Evolutionary conservation across 2,113 vertebrate species (phyloP).

Genomic region (Prunella himalayana): DNA sequence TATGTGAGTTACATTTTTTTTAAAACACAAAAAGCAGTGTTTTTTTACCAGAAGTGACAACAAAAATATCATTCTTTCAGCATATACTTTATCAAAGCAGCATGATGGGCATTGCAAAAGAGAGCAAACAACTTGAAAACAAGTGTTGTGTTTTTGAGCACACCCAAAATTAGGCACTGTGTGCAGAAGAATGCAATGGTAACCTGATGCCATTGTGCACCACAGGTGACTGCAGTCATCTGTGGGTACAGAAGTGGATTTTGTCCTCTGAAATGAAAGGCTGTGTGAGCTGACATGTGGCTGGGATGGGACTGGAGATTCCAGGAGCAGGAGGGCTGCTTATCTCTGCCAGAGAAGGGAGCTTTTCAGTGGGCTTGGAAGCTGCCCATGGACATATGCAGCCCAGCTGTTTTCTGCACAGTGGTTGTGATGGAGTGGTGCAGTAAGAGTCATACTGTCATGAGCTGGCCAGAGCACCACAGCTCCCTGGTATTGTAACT

Average conservation of each 20-base stretch:
- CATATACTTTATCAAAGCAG: not conserved
- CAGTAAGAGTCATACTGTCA: not conserved
- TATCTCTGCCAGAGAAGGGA: conserved; percentile 18
- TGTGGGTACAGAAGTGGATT: not conserved
- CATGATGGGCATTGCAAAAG: not conserved
- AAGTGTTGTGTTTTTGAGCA: not conserved
- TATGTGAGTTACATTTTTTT: not conserved
- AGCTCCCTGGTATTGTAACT: not conserved
- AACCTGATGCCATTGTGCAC: not conserved
- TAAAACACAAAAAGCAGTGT: not conserved
- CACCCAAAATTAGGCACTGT: not conserved
- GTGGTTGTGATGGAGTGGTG: not conserved
- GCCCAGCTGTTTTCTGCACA: conserved; percentile 47
- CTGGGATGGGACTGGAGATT: not conserved
- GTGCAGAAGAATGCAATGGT: not conserved
- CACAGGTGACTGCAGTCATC: not conserved
- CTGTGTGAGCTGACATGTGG: not conserved
- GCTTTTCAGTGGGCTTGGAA: conserved; percentile 36
- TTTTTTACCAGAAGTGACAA: not conserved
- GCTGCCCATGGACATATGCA: conserved; percentile 8
- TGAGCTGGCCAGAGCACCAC: not conserved
- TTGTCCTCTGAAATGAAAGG: not conserved
- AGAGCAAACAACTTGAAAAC: not conserved
- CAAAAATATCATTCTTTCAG: not conserved
- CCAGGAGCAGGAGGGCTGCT: not conserved